Percentiles rank a stretch among this genome's conserved stretches.
phyloP scores from a whole-genome alignment of 2,888 invertebrate species.

The Leptinotarsa rubiginosa region DNA sequence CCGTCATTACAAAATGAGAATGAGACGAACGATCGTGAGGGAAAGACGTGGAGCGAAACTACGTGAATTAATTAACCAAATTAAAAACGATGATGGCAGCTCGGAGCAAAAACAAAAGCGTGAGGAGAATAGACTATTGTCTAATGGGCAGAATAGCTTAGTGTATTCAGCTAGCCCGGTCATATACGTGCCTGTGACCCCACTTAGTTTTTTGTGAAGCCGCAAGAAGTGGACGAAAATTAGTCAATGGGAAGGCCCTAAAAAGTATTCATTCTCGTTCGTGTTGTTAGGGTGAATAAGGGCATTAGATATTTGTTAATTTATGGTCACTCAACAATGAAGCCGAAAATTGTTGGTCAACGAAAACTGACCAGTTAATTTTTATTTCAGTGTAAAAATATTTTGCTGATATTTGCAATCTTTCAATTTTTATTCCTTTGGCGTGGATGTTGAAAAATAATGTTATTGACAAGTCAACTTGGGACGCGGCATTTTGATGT shows the following conservation, averaged over 20 bases:
- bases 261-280: background rate
- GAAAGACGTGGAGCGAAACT: conserved; percentile 23
- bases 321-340: no score
- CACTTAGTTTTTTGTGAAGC: conserved; percentile 8
- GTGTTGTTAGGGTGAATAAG: background rate
- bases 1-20: conserved; percentile 16
- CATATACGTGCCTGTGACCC: conserved; percentile 12
- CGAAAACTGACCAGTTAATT: no score
- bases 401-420: no score
- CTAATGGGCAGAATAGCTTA: conserved; percentile 16
- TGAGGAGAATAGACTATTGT: conserved; percentile 51
- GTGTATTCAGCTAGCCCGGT: background rate
- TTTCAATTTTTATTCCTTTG: no score
- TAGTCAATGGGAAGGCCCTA: conserved; percentile 3
- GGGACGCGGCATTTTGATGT: no score
- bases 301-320: background rate
- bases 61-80: conserved; percentile 53
- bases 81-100: conserved; percentile 53
- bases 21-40: conserved; percentile 15
- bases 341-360: no score
- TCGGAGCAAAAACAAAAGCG: conserved; percentile 47
- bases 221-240: conserved; percentile 16
- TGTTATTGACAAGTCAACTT: no score
- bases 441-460: no score
- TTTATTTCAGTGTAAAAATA: no score